phyloP scores from a whole-genome alignment of 2,113 vertebrate genomes.

The Corydoras maculifer region DNA sequence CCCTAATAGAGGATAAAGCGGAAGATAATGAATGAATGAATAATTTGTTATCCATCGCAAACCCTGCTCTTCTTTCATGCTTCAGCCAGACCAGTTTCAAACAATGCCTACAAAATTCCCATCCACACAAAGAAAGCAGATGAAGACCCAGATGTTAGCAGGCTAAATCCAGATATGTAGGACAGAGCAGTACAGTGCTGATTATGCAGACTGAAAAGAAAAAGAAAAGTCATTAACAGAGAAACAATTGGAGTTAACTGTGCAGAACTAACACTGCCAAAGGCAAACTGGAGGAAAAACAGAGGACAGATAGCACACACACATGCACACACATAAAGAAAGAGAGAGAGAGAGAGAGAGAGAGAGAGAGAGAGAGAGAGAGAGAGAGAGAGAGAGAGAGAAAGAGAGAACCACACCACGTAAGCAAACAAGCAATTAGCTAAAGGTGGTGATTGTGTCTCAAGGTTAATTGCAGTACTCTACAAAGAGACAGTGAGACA shows the following conservation, averaged over 20 bases:
- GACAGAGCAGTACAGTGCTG: constrained; percentile 52
- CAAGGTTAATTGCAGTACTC: constrained; percentile 31
- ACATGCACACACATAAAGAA: constrained; percentile 21
- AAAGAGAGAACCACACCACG: constrained; percentile 13
- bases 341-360: too few species aligned
- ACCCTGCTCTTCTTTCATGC: too few species aligned
- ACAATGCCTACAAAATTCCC: constrained; percentile 4
- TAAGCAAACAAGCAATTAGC: constrained; percentile 39
- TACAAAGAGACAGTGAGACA: background rate
- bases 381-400: background rate
- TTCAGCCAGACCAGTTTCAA: too few species aligned
- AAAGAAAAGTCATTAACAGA: constrained; percentile 70
- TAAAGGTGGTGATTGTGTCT: constrained; percentile 30
- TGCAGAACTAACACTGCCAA: constrained; percentile 75
- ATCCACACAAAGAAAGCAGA: background rate
- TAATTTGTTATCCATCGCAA: too few species aligned
- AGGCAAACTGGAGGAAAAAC: constrained; percentile 60
- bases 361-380: too few species aligned
- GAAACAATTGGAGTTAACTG: constrained; percentile 74
- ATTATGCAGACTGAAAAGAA: constrained; percentile 66
- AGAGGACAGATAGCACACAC: constrained; percentile 43
- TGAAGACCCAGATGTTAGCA: constrained; percentile 31
- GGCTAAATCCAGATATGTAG: constrained; percentile 36
- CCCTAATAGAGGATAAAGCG: too few species aligned
- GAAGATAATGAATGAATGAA: too few species aligned